phyloP scores from a whole-genome alignment of 2,797 vertebrate genomes.

The Dermochelys coriacea region DNA sequence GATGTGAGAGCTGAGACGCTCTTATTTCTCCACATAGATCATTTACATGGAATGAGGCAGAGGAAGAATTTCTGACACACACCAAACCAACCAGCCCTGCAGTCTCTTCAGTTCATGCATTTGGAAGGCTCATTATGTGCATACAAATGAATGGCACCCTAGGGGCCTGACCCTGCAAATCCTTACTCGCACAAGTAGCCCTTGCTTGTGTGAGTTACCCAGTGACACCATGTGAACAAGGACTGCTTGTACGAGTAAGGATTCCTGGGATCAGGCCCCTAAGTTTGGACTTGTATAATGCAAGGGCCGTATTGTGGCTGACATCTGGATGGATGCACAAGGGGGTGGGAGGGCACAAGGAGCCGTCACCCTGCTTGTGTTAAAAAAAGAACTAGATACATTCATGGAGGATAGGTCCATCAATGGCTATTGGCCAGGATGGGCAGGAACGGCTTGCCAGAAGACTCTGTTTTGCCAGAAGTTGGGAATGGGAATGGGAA shows the following conservation, averaged over 20 bases:
- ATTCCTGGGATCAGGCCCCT: neutral
- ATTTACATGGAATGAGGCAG: neutral
- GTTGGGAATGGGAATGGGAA: too few relatives aligned
- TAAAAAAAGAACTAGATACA: too few relatives aligned
- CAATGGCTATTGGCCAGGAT: too few relatives aligned
- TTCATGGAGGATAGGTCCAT: too few relatives aligned
- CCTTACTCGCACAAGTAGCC: neutral
- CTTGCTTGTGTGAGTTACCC: neutral
- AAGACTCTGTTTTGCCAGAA: too few relatives aligned
- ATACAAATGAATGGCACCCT: neutral
- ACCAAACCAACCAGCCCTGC: neutral
- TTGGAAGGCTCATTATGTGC: neutral
- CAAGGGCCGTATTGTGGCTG: neutral
- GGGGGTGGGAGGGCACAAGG: neutral
- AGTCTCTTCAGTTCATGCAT: neutral
- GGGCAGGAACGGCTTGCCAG: too few relatives aligned
- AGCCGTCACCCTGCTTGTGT: fast-evolving
- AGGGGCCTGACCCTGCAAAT: neutral
- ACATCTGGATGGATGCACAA: neutral
- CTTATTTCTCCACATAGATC: neutral
- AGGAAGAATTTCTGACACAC: neutral
- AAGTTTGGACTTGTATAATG: neutral
- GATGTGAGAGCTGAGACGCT: neutral
- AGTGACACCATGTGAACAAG: neutral
- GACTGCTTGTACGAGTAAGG: neutral